phyloP scores from a whole-genome alignment of 2,888 invertebrate genomes.

The Leucoptera coffeella region DNA sequence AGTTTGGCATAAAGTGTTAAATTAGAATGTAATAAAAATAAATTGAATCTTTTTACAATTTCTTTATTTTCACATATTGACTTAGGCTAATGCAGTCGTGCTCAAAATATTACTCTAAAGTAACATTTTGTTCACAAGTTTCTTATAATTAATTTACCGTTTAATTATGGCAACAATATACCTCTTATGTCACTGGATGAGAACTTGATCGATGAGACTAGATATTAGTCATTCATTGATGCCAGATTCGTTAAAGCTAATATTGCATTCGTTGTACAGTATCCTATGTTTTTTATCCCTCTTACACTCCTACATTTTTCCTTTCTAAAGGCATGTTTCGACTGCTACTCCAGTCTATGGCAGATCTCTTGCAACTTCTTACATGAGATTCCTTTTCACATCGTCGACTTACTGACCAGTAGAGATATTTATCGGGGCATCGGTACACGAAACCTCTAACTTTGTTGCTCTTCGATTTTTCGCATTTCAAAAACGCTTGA shows the following conservation, averaged over 20 bases:
- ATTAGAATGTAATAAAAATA: too few relatives aligned
- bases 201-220: too few relatives aligned
- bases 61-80: too few relatives aligned
- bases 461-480: constrained; percentile 30
- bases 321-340: constrained; percentile 54
- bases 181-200: too few relatives aligned
- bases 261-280: too few relatives aligned
- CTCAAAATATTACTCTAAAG: constrained; percentile 26
- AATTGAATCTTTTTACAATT: too few relatives aligned
- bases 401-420: constrained; percentile 70
- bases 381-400: constrained; percentile 63
- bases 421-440: constrained; percentile 71
- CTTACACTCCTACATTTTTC: constrained; percentile 47
- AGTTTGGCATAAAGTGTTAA: too few relatives aligned
- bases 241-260: too few relatives aligned
- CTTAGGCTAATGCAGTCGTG: too few relatives aligned
- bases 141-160: constrained; percentile 8
- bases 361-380: constrained; percentile 49
- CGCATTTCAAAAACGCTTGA: constrained; percentile 67
- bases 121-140: constrained; percentile 43
- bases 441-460: constrained; percentile 66
- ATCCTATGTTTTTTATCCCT: too few relatives aligned
- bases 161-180: constrained; percentile 26
- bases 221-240: too few relatives aligned
- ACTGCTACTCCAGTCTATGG: constrained; percentile 32